Evolutionary conservation across 64 coral and sea anemone genomes (phyloP).

Genomic region (Orbicella faveolata): DNA sequence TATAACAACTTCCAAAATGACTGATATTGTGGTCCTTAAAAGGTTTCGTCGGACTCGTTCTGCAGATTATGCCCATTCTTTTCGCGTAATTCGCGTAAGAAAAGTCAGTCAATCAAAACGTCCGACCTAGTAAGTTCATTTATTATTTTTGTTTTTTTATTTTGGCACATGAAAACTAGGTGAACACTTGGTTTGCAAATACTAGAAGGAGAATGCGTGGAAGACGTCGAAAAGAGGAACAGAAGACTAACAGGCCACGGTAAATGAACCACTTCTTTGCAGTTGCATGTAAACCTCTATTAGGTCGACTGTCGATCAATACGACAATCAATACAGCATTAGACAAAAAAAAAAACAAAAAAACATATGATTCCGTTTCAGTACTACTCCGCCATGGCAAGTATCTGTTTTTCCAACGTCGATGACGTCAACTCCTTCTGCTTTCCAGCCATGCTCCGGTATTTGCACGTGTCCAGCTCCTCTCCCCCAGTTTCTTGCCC

Average conservation of each 20-base stretch:
- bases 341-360: not conserved
- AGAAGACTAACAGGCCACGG: not conserved
- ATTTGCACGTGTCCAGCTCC: slow-evolving; percentile 1
- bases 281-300: no score
- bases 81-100: no score
- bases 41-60: no score
- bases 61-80: no score
- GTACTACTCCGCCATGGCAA: not conserved
- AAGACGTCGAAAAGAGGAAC: not conserved
- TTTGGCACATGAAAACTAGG: not conserved
- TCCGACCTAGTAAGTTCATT: not conserved
- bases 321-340: no score
- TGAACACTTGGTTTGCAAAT: slow-evolving; percentile 37
- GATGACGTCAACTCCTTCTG: not conserved
- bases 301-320: no score
- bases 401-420: not conserved
- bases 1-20: no score
- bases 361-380: not conserved
- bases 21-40: no score
- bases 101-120: not conserved
- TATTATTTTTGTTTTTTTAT: not conserved
- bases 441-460: not conserved
- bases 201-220: slow-evolving; percentile 7
- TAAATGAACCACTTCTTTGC: no score
- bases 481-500: not conserved